These are phyloP conservation scores for Apoderus coryli DNA, from an alignment of 2,888 invertebrate genomes.

Conservation along the genomic window DNA sequence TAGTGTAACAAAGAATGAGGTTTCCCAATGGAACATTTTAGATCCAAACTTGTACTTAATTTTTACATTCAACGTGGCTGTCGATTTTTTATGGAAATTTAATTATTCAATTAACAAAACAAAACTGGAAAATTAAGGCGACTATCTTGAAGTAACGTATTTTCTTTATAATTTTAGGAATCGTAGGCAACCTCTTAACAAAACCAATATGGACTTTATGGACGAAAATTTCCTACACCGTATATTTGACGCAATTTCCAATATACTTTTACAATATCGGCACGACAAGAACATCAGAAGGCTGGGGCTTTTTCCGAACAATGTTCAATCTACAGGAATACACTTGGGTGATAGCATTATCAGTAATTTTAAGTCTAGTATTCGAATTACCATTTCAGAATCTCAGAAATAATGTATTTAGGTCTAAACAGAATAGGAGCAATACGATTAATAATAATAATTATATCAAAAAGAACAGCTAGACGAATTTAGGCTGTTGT, in stretches of 20 bases:
- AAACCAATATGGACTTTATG: slow-evolving; percentile 47
- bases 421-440: slow-evolving; percentile 22
- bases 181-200: slow-evolving; percentile 38
- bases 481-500: too few species aligned
- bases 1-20: too few species aligned
- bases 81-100: too few species aligned
- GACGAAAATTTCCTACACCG: slow-evolving; percentile 54
- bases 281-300: slow-evolving; percentile 39
- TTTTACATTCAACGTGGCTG: too few species aligned
- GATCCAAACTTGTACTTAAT: too few species aligned
- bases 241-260: slow-evolving; percentile 57
- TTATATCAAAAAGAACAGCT: too few species aligned
- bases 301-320: slow-evolving; percentile 41
- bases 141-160: background rate
- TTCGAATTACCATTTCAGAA: slow-evolving; percentile 57
- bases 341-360: slow-evolving; percentile 38
- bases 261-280: slow-evolving; percentile 58
- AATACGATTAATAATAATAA: too few species aligned
- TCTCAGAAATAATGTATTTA: slow-evolving; percentile 40
- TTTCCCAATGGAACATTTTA: too few species aligned
- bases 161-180: slow-evolving; percentile 31
- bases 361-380: slow-evolving; percentile 42
- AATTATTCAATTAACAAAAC: too few species aligned
- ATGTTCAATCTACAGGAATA: slow-evolving; percentile 46
- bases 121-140: slow-evolving; percentile 12